These are phyloP conservation scores for Arge pagana DNA, from an alignment of 2,888 invertebrate species.

Conservation along the genomic window DNA sequence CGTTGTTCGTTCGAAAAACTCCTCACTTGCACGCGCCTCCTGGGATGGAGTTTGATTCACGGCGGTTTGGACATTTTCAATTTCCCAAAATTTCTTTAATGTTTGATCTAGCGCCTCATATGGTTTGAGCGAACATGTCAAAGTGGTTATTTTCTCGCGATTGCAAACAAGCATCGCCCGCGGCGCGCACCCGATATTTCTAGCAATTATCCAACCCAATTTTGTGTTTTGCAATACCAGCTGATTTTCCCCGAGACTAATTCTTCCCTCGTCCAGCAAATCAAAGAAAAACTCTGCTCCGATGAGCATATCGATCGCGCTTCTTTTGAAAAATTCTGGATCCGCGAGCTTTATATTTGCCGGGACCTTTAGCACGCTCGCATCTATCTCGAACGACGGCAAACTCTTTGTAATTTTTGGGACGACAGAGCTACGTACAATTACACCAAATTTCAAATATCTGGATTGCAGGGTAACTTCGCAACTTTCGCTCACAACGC, in stretches of 20 bases:
- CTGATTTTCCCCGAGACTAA: constrained; percentile 5
- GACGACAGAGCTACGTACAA: constrained; percentile 23
- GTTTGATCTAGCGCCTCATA: constrained; percentile 1
- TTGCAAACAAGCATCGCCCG: neutral
- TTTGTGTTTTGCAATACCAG: constrained; percentile 27
- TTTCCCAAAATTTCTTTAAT: constrained; percentile 24
- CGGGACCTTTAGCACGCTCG: constrained; percentile 13
- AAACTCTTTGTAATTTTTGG: constrained; percentile 24
- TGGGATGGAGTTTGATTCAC: neutral
- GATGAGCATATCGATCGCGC: constrained; percentile 29
- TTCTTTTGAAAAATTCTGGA: constrained; percentile 20
- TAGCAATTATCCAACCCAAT: constrained; percentile 30
- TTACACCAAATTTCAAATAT: constrained; percentile 13
- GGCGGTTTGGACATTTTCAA: constrained; percentile 16
- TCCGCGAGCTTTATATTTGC: constrained; percentile 28
- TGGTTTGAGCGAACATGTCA: neutral
- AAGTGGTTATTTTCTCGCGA: neutral
- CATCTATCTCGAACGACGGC: constrained; percentile 23
- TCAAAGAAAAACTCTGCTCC: constrained; percentile 31
- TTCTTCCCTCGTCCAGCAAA: constrained; percentile 27
- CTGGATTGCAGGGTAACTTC: constrained; percentile 10
- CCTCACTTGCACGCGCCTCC: constrained; percentile 24
- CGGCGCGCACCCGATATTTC: constrained; percentile 11
- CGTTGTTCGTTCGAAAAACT: constrained; percentile 16
- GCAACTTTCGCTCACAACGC: constrained; percentile 4